A percentile compares a stretch with the other conserved stretches of the same genome.
Evolutionary conservation across 2,797 vertebrate genomes (phyloP).

Genomic region (Chiloscyllium punctatum): DNA sequence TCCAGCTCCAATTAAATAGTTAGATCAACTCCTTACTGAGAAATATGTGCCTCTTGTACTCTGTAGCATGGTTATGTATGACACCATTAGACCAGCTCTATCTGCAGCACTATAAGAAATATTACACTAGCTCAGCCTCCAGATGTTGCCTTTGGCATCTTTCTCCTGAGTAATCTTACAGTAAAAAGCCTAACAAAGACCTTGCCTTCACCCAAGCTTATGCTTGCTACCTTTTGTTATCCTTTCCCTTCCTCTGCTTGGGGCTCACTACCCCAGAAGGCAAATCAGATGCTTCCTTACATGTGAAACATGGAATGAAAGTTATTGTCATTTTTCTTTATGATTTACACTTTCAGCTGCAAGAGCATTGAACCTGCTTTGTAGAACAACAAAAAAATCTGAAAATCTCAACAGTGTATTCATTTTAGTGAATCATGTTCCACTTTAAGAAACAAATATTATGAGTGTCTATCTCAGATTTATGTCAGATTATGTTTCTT

Average conservation of each 20-base stretch:
- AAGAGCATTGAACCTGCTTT: not conserved
- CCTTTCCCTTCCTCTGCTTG: not conserved
- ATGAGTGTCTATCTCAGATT: not conserved
- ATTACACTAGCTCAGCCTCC: not conserved
- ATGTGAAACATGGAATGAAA: not conserved
- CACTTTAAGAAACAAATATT: not conserved
- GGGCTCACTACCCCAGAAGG: not conserved
- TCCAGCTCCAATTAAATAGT: too few species aligned
- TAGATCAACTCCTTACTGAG: too few species aligned
- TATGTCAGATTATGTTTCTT: not conserved
- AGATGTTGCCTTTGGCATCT: not conserved
- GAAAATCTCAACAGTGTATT: not conserved
- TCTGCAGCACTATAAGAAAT: not conserved
- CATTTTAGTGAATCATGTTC: not conserved
- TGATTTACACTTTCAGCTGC: not conserved
- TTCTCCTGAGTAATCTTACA: not conserved
- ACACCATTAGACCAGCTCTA: too few species aligned
- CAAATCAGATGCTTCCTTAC: not conserved
- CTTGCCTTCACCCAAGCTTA: not conserved
- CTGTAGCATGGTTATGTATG: too few species aligned
- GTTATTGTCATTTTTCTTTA: not conserved
- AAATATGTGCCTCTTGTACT: too few species aligned
- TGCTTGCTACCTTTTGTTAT: not conserved
- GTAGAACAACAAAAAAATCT: not conserved
- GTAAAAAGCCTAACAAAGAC: not conserved